Base-by-base conservation (phyloP, 2,113 vertebrate species). In the Salvelinus namaycush region DNA sequence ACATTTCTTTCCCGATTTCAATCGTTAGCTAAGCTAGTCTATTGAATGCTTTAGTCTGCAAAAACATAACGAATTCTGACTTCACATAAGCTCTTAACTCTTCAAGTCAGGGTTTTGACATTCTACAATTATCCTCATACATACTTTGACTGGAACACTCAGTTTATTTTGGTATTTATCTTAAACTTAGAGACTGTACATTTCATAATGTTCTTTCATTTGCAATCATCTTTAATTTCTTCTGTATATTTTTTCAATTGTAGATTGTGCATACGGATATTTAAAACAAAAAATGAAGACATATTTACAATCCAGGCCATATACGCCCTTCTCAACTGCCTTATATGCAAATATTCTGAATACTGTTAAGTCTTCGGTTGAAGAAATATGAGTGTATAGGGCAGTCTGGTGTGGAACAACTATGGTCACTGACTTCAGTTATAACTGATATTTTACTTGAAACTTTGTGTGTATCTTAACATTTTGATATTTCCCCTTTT, bases 381-480 rank as follows among this genome's bases (percentile, higher is more conserved):
- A 26, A 64, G 60, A n/a, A 67, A 44, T 13, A 39, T 49, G 20
- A 14, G 12, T 49, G 34, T n/a, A 69, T 69, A 27, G 20, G 24
- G 8, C 18, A 68, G 16, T n/a, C 67, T 68, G 67, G 13, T 68
- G 31, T 68, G 44, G 13, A 20, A 34, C 13, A 5, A 68, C 29
- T 27, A 29, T 4, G 12, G 59, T 81, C 70, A 48, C 68, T 59
- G 48, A 70, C 44, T 44, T 72, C 44, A 39, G 70, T 67, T 76
- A 48, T 74, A 74, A 71, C 48, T 31, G n/a, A 76, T 76, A 57
- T 51, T 62, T 79, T 81, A 84, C 73, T 82, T 82, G 77, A 82
- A 84, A 82, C 14, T 71, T 31, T 31, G 0, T 51, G 69, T 51
- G 73, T 77, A 70, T 73, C 76, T 70, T 68, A 26, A 65, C 22